phyloP scores from a whole-genome alignment of 2,888 invertebrate genomes.

The Xanthorhoe designata region DNA sequence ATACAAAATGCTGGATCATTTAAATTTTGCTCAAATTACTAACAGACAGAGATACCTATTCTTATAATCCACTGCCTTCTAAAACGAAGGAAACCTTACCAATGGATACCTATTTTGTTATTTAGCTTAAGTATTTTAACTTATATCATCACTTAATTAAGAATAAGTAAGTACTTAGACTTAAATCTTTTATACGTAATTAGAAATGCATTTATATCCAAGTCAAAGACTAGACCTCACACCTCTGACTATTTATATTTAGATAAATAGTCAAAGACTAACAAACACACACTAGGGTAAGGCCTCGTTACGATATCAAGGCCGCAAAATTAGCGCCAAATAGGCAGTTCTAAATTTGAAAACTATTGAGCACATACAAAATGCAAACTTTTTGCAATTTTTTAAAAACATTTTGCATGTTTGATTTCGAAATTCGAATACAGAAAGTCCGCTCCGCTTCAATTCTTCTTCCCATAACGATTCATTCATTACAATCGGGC shows the following conservation, averaged over 20 bases:
- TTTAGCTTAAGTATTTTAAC: constrained; percentile 21
- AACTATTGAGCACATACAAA: neutral
- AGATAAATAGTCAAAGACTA: too few relatives aligned
- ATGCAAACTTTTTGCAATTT: neutral
- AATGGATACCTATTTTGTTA: constrained; percentile 3
- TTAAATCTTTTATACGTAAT: constrained; percentile 12
- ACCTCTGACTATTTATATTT: neutral
- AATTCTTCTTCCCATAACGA: constrained; percentile 2
- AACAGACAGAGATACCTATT: constrained; percentile 1
- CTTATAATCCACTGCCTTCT: constrained; percentile 41
- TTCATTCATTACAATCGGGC: constrained; percentile 36
- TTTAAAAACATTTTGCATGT: neutral
- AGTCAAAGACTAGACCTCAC: constrained; percentile 34
- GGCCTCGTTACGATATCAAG: neutral
- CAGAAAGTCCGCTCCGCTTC: neutral
- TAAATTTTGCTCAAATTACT: neutral
- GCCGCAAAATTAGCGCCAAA: neutral
- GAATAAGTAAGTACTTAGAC: constrained; percentile 4
- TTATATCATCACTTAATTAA: constrained; percentile 10
- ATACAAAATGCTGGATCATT: constrained; percentile 9
- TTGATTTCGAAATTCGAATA: constrained; percentile 6
- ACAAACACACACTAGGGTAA: too few relatives aligned
- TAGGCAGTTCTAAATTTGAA: neutral
- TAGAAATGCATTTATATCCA: constrained; percentile 33
- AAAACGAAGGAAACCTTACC: constrained; percentile 45